Base-by-base conservation (phyloP, 2,797 vertebrate species). In the Argentina silus region DNA sequence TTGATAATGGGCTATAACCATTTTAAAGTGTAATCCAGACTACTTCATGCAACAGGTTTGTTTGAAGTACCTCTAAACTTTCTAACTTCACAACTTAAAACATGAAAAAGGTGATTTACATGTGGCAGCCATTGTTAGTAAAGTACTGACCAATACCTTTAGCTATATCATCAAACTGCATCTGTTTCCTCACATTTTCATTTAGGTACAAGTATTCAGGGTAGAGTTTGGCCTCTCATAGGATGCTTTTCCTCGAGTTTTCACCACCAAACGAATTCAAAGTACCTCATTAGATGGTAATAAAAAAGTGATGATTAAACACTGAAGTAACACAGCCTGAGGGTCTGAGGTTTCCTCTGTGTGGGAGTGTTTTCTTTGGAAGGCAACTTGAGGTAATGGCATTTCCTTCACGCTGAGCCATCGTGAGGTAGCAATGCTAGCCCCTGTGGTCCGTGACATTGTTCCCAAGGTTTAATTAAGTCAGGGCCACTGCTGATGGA, bases 401-500 rank as follows among this genome's bases (percentile, higher is more conserved):
- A 79, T 89, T 86, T 83, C 56, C 63, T 79, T 85, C 59, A 66
- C 78, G 83, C 81, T 53, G 50, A 12, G 2, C 1, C 3, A 15
- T 14, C 50, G 4, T 53, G 50, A 79, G 72, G 82, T 77, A 66
- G 80, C 79, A 72, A 69, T 83, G 80, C 73, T 78, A 62, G 78
- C 77, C 85, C 72, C 86, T 85, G 80, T 87, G 81, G 87, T 88
- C 87, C 78, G 80, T 90, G 88, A 91, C 87, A 84, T 83, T 87
- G 84, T 87, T 86, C 84, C 74, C 36, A 6, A 78, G 82, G 88
- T 87, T 90, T 92, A 91, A 92, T 91, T 91, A 90, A 91, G 81
- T 88, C 83, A 72, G 76, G 84, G 81, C 79, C 72, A 80, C 83
- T 83, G 72, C 83, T 90, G 86, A 89, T 90, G 78, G 84, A 90